Percentiles rank a stretch among this genome's conserved stretches.
Conservation (phyloP, 2,888 invertebrate species). For the Slavum lentiscoides region DNA sequence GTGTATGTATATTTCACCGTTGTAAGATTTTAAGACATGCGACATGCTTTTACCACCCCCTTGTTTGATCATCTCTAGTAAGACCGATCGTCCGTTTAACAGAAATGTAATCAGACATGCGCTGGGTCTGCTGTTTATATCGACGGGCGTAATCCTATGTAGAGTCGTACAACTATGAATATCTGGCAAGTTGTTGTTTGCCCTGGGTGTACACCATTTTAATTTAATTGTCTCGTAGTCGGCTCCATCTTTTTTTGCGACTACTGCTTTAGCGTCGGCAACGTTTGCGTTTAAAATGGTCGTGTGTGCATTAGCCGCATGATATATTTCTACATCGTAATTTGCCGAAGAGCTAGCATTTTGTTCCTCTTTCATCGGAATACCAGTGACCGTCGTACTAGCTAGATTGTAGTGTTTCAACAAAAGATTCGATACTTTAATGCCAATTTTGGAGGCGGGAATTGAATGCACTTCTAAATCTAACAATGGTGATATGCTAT, state of each 20-base stretch:
- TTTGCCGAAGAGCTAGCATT: constrained; percentile 97
- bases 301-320: constrained; percentile 82
- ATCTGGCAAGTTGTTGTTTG: constrained; percentile 75
- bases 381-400: constrained; percentile 95
- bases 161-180: constrained; percentile 82
- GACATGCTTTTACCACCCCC: constrained; percentile 84
- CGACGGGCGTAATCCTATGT: constrained; percentile 90
- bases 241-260: constrained; percentile 72
- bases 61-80: constrained; percentile 77
- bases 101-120: constrained; percentile 96
- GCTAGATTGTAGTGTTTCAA: constrained; percentile 87
- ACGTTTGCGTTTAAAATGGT: constrained; percentile 68
- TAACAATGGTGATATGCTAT: constrained; percentile 71
- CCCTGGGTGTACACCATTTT: constrained; percentile 96
- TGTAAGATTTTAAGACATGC: constrained; percentile 90
- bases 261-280: constrained; percentile 68
- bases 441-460: constrained; percentile 72
- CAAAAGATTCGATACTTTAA: constrained; percentile 75
- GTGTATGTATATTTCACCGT: constrained; percentile 94
- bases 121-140: constrained; percentile 94
- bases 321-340: constrained; percentile 97
- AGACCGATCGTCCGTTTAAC: constrained; percentile 89
- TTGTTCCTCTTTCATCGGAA: constrained; percentile 99
- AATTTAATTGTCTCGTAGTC: constrained; percentile 84
- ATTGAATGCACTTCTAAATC: constrained; percentile 82